phyloP scores from a whole-genome alignment of 2,797 vertebrate genomes.

The Anniella stebbinsi region DNA sequence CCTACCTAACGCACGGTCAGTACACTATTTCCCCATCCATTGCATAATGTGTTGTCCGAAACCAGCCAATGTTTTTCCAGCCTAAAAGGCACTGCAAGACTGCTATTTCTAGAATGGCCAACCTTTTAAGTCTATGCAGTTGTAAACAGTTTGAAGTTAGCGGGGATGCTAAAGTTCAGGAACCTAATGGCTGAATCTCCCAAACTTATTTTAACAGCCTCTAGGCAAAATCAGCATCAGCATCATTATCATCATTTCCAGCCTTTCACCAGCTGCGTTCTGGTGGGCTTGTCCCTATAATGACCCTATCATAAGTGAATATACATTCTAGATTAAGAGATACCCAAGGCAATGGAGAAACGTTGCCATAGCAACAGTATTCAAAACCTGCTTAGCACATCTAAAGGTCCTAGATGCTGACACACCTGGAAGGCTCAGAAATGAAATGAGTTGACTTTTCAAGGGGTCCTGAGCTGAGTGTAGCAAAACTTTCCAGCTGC shows the following conservation, averaged over 20 bases:
- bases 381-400: not conserved
- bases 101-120: not conserved
- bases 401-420: not conserved
- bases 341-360: conserved; percentile 9
- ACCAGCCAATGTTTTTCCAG: fast-evolving
- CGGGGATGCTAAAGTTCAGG: not conserved
- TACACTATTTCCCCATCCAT: too few species aligned
- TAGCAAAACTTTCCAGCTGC: not conserved
- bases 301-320: conserved; percentile 13
- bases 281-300: not conserved
- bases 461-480: not conserved
- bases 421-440: conserved; percentile 11
- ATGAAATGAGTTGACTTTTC: conserved; percentile 19
- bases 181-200: not conserved
- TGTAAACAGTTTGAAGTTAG: not conserved
- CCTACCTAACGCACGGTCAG: too few species aligned
- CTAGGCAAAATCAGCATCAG: not conserved
- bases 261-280: not conserved
- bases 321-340: conserved; percentile 20
- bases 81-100: not conserved
- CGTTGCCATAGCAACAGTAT: conserved; percentile 23
- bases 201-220: not conserved
- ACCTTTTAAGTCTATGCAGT: not conserved
- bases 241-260: too few species aligned
- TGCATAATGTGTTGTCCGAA: too few species aligned